phyloP scores from a whole-genome alignment of 2,888 invertebrate species.

The Eupithecia tripunctaria region DNA sequence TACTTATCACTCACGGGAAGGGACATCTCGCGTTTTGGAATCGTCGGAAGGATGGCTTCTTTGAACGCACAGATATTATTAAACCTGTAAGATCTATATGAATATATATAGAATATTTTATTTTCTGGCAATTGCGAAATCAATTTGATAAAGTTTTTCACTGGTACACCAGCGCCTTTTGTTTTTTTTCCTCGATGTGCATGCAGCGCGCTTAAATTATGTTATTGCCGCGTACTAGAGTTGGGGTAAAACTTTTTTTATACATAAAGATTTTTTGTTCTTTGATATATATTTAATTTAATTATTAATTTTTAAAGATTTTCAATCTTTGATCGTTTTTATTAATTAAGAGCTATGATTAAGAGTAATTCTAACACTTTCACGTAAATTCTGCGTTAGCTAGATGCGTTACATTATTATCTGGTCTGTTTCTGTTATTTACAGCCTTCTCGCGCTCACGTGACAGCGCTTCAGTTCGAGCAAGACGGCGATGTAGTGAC shows the following conservation, averaged over 20 bases:
- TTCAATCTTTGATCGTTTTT: background rate
- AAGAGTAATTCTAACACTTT: background rate
- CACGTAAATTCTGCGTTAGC: background rate
- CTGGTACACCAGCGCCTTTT: too few relatives aligned
- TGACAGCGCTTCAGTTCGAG: slow-evolving; percentile 95
- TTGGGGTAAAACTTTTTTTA: background rate
- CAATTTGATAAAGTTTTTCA: background rate
- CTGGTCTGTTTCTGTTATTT: slow-evolving; percentile 4
- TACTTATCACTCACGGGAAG: slow-evolving; percentile 95
- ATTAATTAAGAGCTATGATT: too few relatives aligned
- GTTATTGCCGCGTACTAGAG: background rate
- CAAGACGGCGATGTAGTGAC: slow-evolving; percentile 96
- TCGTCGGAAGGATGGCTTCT: slow-evolving; percentile 94
- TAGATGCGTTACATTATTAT: background rate
- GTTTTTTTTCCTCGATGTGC: too few relatives aligned
- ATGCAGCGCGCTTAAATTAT: background rate
- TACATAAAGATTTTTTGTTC: background rate
- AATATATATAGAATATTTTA: background rate
- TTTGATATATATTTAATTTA: background rate
- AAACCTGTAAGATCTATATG: slow-evolving; percentile 86
- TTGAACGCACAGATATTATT: slow-evolving; percentile 94
- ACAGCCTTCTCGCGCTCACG: slow-evolving; percentile 92
- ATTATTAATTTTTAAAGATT: background rate
- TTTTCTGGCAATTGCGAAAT: background rate
- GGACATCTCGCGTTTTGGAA: slow-evolving; percentile 97